A percentile compares a stretch with the other conserved stretches of the same genome.
phyloP scores from a whole-genome alignment of 2,113 vertebrate genomes.

The Rhagologus leucostigma region DNA sequence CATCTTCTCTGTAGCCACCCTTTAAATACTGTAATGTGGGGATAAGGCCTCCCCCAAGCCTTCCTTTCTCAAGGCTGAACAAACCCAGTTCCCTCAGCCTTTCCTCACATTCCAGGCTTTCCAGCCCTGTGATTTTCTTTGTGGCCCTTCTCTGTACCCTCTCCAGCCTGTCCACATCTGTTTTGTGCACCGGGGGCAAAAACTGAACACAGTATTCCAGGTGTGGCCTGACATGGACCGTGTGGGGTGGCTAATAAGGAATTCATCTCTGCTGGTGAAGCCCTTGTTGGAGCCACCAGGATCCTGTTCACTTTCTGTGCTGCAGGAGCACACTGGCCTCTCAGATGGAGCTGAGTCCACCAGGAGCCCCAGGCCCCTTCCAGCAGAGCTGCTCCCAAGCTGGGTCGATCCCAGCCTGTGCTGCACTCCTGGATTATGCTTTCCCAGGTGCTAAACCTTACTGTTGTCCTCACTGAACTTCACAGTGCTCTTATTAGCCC shows the following conservation, averaged over 20 bases:
- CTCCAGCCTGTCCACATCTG: background rate
- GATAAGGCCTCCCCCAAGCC: background rate
- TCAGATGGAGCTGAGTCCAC: background rate
- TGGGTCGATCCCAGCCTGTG: background rate
- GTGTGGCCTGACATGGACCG: background rate
- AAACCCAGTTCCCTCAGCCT: background rate
- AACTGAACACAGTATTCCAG: background rate
- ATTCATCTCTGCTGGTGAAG: background rate
- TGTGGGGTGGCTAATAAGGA: background rate
- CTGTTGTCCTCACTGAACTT: background rate
- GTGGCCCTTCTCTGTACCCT: background rate
- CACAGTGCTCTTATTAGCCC: background rate
- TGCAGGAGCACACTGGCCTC: background rate
- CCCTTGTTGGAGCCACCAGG: background rate
- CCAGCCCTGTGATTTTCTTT: background rate
- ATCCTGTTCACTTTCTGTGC: background rate
- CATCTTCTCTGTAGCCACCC: background rate
- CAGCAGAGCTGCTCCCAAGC: background rate
- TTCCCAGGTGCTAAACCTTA: background rate
- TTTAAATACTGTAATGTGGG: background rate
- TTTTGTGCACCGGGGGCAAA: background rate
- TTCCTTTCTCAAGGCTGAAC: background rate
- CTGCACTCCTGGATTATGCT: background rate
- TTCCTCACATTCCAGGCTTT: background rate
- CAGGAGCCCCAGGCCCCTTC: background rate